Conservation (phyloP, 2,113 vertebrate species). For the Pantherophis guttatus region DNA sequence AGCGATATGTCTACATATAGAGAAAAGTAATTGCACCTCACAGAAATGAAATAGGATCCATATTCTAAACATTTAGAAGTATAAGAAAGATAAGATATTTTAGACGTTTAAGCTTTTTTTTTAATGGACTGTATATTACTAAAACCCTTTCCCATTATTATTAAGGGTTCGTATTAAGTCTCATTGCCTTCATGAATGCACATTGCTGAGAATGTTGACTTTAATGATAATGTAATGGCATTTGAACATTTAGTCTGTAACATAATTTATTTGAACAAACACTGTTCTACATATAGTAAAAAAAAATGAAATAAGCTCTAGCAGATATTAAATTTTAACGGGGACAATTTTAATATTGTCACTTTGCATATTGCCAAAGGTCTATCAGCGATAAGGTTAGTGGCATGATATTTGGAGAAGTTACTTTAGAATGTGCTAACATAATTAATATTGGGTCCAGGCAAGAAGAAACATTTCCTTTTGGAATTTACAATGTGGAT, state of each 20-base stretch:
- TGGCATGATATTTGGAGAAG: neutral
- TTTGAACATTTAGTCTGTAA: conserved; percentile 22
- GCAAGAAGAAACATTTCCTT: neutral
- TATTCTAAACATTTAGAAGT: neutral
- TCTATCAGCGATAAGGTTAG: conserved; percentile 1
- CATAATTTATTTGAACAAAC: neutral
- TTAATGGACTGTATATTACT: neutral
- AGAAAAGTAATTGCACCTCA: neutral
- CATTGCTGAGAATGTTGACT: conserved; percentile 16
- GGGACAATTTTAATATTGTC: neutral
- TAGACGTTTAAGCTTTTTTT: conserved; percentile 18
- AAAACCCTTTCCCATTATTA: neutral
- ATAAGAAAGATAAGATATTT: neutral
- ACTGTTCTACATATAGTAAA: conserved; percentile 22
- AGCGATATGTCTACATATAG: neutral
- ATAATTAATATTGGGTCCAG: neutral
- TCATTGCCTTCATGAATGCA: neutral
- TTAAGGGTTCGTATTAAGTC: neutral
- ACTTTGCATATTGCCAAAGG: neutral
- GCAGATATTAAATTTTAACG: conserved; percentile 12
- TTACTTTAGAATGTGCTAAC: conserved; percentile 1
- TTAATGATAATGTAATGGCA: conserved; percentile 26
- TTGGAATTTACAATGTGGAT: neutral
- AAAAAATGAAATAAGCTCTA: conserved; percentile 23
- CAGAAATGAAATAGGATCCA: neutral